These are phyloP conservation scores for Oryzias javanicus DNA, from an alignment of 2,113 vertebrate genomes.

Conservation along the genomic window DNA sequence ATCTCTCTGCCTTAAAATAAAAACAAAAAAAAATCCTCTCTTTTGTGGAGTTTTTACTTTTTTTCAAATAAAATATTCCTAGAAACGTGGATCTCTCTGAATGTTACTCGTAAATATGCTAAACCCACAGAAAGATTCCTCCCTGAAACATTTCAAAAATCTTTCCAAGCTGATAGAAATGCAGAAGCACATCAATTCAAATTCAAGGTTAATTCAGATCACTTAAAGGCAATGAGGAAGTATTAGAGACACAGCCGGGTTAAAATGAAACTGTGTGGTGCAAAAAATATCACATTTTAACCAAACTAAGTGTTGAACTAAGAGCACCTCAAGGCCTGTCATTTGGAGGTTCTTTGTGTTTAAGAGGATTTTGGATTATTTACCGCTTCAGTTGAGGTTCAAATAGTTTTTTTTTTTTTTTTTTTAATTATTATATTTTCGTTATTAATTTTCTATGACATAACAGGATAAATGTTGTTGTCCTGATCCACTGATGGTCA, in stretches of 20 bases:
- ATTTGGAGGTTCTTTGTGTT: constrained; percentile 16
- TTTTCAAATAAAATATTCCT: constrained; percentile 9
- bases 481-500: not conserved
- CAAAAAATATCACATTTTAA: constrained; percentile 1
- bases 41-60: too few relatives aligned
- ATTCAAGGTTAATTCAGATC: constrained; percentile 24
- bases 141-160: not conserved
- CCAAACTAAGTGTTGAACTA: constrained; percentile 2
- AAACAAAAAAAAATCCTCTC: too few relatives aligned
- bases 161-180: constrained; percentile 34
- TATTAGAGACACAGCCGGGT: constrained; percentile 4
- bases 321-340: constrained; percentile 8
- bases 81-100: constrained; percentile 10
- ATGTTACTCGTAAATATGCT: constrained; percentile 50
- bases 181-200: constrained; percentile 43
- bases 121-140: not conserved
- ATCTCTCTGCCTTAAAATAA: too few relatives aligned
- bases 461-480: too few relatives aligned
- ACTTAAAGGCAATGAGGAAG: constrained; percentile 4
- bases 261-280: constrained; percentile 10
- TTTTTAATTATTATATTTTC: too few relatives aligned
- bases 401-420: constrained; percentile 4
- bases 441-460: not conserved
- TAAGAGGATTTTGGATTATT: constrained; percentile 25
- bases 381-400: constrained; percentile 5